Base-by-base conservation (phyloP, 30 jellyfish, hydroid and myxozoan species). In the Turritopsis dohrnii region DNA sequence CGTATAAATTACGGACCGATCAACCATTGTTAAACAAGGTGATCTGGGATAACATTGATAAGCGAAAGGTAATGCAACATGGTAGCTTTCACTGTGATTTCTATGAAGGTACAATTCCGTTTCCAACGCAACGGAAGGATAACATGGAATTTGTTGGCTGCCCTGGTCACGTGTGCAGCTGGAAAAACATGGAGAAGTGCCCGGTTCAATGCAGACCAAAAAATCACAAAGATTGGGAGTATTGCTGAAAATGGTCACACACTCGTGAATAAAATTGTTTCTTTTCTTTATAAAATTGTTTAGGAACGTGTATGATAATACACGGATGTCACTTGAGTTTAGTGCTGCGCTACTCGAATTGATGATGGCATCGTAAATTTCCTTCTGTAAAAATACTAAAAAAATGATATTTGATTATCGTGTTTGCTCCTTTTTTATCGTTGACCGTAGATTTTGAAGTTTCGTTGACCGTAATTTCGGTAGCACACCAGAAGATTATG, bases 181-280 rank as follows among this genome's bases (percentile, higher is more conserved):
- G 65, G 53, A 29, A 74, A 23, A 74, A 74, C 65, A 74, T 23
- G 65, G 65, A 23, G 1, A 74, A 74, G 23, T 74, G 83, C 8
- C 83, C 83, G 13, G 5, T 29, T 27, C 20, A 74, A 29, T 74
- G 83, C 83, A 1, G 83, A 29, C 83, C 83, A 23, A 74, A 74
- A 29, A 71, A 74, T 7, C 65, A 74, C 65, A 72, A 74, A 23
- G 83, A 74, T 21, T 74, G 83, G 83, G 65, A 74, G 41, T 74
- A 74, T 22, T 74, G 82, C 54, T 74, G 54, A 41, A 41, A 41
- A 41, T 41, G 60, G 60, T 41, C 60, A 41, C 60, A 41, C 13
- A 5, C 13, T 41, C 60, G 60, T 41, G 60, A 41, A 41, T 41
- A 41, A 41, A 41, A 41, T 41, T 41, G 60, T 41, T 41, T 41